Percentiles rank a stretch among this genome's conserved stretches.
These are phyloP conservation scores for Cataglyphis livida DNA, from an alignment of 2,888 invertebrate species.

Conservation along the genomic window DNA sequence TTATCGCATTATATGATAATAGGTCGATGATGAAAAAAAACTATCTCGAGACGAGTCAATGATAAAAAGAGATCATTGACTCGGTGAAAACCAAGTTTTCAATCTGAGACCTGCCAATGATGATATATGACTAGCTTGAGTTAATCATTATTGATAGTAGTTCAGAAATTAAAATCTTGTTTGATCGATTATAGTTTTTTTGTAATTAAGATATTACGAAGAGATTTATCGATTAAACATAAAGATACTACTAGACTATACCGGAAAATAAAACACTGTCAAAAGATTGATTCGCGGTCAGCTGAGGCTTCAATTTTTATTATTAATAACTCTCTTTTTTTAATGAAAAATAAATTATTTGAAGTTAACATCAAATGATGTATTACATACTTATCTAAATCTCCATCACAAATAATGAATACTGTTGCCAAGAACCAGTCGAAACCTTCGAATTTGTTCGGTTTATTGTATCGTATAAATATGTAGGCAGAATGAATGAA, in stretches of 20 bases:
- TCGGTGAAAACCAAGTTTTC: conserved; percentile 83
- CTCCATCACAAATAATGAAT: conserved; percentile 81
- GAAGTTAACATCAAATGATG: neutral
- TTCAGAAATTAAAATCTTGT: neutral
- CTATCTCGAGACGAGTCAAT: conserved; percentile 66
- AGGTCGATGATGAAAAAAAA: conserved; percentile 82
- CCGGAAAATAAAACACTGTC: conserved; percentile 15
- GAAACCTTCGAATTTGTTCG: conserved; percentile 78
- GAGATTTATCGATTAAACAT: conserved; percentile 16
- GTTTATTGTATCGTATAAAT: conserved; percentile 79
- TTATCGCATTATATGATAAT: conserved; percentile 38
- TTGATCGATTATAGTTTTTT: conserved; percentile 5
- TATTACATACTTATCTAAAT: conserved; percentile 77
- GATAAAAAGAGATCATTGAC: conserved; percentile 66
- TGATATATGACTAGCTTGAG: conserved; percentile 83
- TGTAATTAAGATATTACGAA: conserved; percentile 4
- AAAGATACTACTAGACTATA: conserved; percentile 23
- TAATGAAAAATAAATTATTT: neutral
- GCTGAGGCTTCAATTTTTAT: conserved; percentile 78
- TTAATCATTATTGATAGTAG: conserved; percentile 57
- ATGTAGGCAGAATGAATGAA: conserved; percentile 79
- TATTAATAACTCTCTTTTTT: neutral
- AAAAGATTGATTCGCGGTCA: conserved; percentile 79
- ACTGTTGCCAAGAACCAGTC: conserved; percentile 84
- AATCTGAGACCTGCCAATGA: conserved; percentile 85